Base-by-base conservation (phyloP, 2,797 vertebrate species). In the Scomberomorus guttatus region DNA sequence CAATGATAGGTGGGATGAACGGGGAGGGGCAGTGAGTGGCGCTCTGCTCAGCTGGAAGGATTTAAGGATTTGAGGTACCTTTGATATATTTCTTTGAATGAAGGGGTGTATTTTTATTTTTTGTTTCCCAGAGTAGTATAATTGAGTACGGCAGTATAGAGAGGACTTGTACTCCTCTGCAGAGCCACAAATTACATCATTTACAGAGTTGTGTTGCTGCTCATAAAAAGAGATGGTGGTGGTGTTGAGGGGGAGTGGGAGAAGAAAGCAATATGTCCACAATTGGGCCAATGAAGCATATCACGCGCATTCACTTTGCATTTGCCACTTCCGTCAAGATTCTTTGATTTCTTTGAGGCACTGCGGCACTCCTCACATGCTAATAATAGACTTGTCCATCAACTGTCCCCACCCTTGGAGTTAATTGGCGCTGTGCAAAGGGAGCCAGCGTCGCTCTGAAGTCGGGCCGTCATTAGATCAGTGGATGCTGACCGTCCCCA, bases 371-470 rank as follows among this genome's bases (percentile, higher is more conserved):
- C 90, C 94, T 92, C 86, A 79, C 80, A 91, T 73, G 78, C 86
- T 93, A 94, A 95, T 95, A 95, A 95, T 94, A 94, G 94, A 94
- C 94, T 90, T 93, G 95, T 95, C 94, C 93, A 94, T 95, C 95
- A 95, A 89, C 89, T 87, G 86, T 89, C 91, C 93, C 94, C 93
- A 78, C 94, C 93, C 94, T 86, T 34, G 75, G 94, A 94, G 94
- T 93, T 95, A 95, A 95, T 95, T 96, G 95, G 93, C 79, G 78
- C 83, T 79, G 87, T 81, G 90, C 85, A 86, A 89, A 92, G 90
- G 87, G 83, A 91, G 85, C 85, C 84, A 66, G 86, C 66, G 72
- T 82, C 72, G 83, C 85, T 92, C 90, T 90, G 92, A 92, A 93
- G 89, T 89, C 84, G 83, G 90, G 80, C 89, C 91, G 34, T 95